Base-by-base conservation (phyloP, 2,113 vertebrate genomes). In the Mixornis gularis region DNA sequence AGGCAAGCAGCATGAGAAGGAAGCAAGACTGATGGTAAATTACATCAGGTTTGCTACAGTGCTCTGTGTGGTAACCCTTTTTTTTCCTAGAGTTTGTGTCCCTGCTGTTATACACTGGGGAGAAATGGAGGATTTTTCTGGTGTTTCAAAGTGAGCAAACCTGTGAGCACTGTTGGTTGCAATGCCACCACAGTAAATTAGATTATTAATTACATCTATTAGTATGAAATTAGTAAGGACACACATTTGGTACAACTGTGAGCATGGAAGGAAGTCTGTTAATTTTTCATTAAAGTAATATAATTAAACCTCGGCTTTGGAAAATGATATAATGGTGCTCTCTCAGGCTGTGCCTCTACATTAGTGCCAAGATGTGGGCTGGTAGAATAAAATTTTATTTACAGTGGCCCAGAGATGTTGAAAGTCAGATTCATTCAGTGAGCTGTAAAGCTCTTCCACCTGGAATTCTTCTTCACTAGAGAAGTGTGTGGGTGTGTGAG, bases 201-300 rank as follows among this genome's bases (percentile, higher is more conserved):
- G 59, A 26, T 90, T 82, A 82, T 85, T 90, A 90, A 94, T 88
- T 95, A 53, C 32, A 46, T 69, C 70, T 79, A 79, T 53, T 74
- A 19, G 30, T 41, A 44, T 44, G 41, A 93, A 88, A 89, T 93
- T 78, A 80, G 18, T 74, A 3, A 2, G 32, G 60, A 71, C 29
- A 51, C 1, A 1, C n/a, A n/a, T 84, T 83, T 86, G 40, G 56
- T 89, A 20, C 26, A 78, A 49, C 51, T 83, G 43, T 51, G 55
- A 85, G 40, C 43, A 7, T 40, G 48, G 77, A 62, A 65, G 20
- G 32, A 84, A 84, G 44, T 56, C 59, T 73, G 17, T 60, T 77
- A 58, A 46, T 93, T 83, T 92, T 52, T 56, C 15, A 68, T 70
- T 73, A 34, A 88, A 66, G 25, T 44, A 66, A 48, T 17, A 9